Base-by-base conservation (phyloP, 2,113 vertebrate genomes). In the Trachemys scripta region DNA sequence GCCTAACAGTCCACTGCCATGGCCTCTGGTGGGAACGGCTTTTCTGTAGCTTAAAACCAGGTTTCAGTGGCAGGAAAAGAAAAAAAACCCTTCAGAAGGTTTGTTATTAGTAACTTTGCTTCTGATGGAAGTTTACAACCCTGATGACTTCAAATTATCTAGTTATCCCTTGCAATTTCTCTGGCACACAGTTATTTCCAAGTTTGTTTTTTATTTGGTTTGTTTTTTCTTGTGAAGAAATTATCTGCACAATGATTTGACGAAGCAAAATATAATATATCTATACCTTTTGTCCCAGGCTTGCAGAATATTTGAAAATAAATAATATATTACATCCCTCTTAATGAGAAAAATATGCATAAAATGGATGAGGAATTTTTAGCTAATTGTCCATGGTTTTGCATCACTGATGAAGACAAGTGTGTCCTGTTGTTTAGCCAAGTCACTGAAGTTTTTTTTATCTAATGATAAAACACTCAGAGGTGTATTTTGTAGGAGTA, bases 361-460 rank as follows among this genome's bases (percentile, higher is more conserved):
- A 78, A 91, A 72, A 1, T 17, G 79, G 24, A 79, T 51, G 38
- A 93, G 4, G 20, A 92, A 83, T 27, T 8, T 4, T 42, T 80
- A 56, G 62, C 0, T 4, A 80, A 88, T 88, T 80, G 93, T 51
- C 85, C 80, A 92, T 90, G 57, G 8, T 94, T 24, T 49, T 85
- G 29, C 53, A 89, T 59, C 54, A 53, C 53, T 86, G 65, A 93
- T 76, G 57, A 96, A 90, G 94, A 90, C n/a, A 89, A 82, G 53
- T 45, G n/a, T 82, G 81, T 90, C 1, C 59, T 89, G 9, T 59
- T 95, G 22, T 94, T 95, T 94, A 93, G 95, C 59, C 91, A 92
- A 87, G 59, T 59, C n/a, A 94, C 95, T 91, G 75, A 91, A 92
- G 51, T 45, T 84, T 94, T 94, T 94, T 96, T 96, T 53, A 91